These are phyloP conservation scores for Litoditis marina DNA, from an alignment of 2,888 invertebrate species.

Conservation along the genomic window DNA sequence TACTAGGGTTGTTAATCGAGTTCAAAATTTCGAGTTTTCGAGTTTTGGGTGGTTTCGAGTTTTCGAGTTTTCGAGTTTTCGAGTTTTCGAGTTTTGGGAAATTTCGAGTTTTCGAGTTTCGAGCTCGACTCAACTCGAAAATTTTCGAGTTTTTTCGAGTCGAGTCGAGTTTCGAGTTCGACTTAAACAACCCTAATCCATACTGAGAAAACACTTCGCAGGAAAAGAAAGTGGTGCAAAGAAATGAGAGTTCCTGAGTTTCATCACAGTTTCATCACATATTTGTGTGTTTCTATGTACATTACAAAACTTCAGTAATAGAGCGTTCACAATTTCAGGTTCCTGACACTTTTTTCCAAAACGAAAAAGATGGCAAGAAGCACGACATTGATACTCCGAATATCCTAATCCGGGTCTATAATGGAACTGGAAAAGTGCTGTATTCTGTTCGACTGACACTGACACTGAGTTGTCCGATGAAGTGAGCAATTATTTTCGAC, in stretches of 20 bases:
- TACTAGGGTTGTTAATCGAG: too few species aligned
- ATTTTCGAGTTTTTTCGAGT: too few species aligned
- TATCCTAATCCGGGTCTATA: constrained; percentile 89
- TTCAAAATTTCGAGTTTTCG: too few species aligned
- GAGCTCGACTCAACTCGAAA: too few species aligned
- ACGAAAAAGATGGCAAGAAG: constrained; percentile 89
- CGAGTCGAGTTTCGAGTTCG: too few species aligned
- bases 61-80: too few species aligned
- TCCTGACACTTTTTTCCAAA: constrained; percentile 64
- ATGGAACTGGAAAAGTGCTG: constrained; percentile 79
- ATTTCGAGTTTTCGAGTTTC: too few species aligned
- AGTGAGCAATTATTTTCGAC: constrained; percentile 72
- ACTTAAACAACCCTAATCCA: too few species aligned
- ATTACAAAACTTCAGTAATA: too few species aligned
- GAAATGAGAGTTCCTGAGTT: neutral
- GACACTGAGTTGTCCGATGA: constrained; percentile 93
- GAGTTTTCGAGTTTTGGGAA: too few species aligned
- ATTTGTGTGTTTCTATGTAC: neutral
- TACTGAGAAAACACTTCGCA: too few species aligned
- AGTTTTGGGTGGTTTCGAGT: too few species aligned
- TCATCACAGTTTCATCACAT: neutral
- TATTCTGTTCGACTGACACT: constrained; percentile 94
- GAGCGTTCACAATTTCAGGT: constrained; percentile 19
- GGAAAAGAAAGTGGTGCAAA: neutral
- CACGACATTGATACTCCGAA: constrained; percentile 66